Evolutionary conservation across 2,797 vertebrate species (phyloP).

Genomic region (Peromyscus nudipes): DNA sequence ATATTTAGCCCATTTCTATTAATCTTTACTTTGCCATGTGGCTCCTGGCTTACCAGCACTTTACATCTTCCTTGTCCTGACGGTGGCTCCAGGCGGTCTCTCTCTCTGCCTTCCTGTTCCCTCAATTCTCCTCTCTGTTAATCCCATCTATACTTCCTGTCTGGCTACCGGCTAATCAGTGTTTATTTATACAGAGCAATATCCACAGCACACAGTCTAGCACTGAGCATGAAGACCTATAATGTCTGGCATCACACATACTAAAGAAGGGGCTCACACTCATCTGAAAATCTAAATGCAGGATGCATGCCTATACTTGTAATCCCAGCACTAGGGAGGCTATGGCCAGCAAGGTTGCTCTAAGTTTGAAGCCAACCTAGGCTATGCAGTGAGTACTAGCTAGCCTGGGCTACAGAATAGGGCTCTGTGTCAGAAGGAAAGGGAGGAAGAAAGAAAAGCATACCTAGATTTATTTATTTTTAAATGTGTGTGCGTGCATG

Average conservation of each 20-base stretch:
- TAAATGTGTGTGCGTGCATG: too few relatives aligned
- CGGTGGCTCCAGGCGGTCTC: too few relatives aligned
- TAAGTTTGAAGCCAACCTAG: neutral
- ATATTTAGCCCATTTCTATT: too few relatives aligned
- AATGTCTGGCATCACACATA: neutral
- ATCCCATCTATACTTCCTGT: too few relatives aligned
- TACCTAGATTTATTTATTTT: neutral
- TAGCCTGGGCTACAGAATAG: neutral
- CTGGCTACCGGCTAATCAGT: too few relatives aligned
- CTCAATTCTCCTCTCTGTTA: too few relatives aligned
- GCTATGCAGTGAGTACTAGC: neutral
- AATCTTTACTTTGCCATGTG: too few relatives aligned
- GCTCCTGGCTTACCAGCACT: too few relatives aligned
- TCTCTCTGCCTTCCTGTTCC: too few relatives aligned
- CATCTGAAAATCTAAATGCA: constrained; percentile 33
- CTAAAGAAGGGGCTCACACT: neutral
- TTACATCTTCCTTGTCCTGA: too few relatives aligned
- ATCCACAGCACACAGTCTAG: too few relatives aligned
- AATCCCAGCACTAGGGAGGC: neutral
- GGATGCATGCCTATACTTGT: neutral
- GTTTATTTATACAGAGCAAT: too few relatives aligned
- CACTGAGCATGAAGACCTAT: neutral
- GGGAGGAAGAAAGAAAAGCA: neutral
- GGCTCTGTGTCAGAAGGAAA: neutral
- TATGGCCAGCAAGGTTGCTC: neutral